Evolutionary conservation across 2,797 vertebrate genomes (phyloP).

Genomic region (Cyclopterus lumpus): DNA sequence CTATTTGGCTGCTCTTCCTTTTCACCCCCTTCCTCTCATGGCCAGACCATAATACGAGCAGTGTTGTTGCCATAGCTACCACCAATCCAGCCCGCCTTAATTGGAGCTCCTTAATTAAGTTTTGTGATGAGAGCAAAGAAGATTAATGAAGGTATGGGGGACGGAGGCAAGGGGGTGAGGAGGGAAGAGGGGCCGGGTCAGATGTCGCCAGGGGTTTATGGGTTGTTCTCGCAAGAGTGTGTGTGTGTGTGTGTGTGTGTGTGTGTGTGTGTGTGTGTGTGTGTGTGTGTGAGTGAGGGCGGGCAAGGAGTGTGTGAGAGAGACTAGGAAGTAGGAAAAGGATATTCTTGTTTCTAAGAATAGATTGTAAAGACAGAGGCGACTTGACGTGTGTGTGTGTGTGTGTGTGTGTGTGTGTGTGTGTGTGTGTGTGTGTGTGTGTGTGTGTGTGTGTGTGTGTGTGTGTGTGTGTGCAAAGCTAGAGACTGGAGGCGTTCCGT

Average conservation of each 20-base stretch:
- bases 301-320: background rate
- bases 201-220: slow-evolving; percentile 26
- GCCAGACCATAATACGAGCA: slow-evolving; percentile 42
- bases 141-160: slow-evolving; percentile 56
- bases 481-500: slow-evolving; percentile 58
- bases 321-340: slow-evolving; percentile 8
- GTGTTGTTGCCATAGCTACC: slow-evolving; percentile 38
- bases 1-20: background rate
- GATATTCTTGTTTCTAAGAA: slow-evolving; percentile 72
- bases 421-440: slow-evolving; percentile 27
- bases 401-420: slow-evolving; percentile 40
- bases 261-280: slow-evolving; percentile 18
- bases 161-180: background rate
- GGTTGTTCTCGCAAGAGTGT: slow-evolving; percentile 1
- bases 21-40: background rate
- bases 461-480: slow-evolving; percentile 11
- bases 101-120: slow-evolving; percentile 67
- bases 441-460: slow-evolving; percentile 39
- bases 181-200: slow-evolving; percentile 22
- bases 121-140: slow-evolving; percentile 45
- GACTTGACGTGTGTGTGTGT: slow-evolving; percentile 52
- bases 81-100: slow-evolving; percentile 51
- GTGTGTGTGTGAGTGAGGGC: background rate
- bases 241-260: slow-evolving; percentile 18
- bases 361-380: slow-evolving; percentile 67